Evolutionary conservation across 1,140 invertebrate species (phyloP).

Genomic region (Drosophila saltans): DNA sequence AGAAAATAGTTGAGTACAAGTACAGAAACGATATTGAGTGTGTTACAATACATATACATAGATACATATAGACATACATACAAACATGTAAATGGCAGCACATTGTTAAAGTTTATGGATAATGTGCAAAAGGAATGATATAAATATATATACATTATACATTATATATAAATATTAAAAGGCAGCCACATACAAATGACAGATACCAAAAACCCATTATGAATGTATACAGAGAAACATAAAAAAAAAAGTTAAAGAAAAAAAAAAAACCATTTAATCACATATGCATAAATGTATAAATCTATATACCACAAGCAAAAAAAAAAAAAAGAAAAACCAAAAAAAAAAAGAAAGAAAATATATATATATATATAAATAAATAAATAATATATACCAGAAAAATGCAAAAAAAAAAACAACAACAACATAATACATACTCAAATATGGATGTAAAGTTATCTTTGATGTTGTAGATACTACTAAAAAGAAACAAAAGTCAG

Average conservation of each 20-base stretch:
- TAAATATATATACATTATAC: conserved; percentile 32
- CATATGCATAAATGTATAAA: conserved; percentile 58
- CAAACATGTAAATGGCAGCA: conserved; percentile 46
- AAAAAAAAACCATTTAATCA: conserved; percentile 55
- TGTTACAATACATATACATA: conserved; percentile 42
- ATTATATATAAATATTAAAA: conserved; percentile 40
- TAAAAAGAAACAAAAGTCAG: conserved; percentile 8
- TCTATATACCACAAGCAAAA: conserved; percentile 37
- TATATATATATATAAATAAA: conserved; percentile 58
- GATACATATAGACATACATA: conserved; percentile 26
- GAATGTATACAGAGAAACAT: conserved; percentile 24
- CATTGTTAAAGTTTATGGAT: conserved; percentile 76
- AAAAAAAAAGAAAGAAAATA: conserved; percentile 56
- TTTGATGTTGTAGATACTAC: conserved; percentile 75
- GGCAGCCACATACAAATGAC: conserved; percentile 1
- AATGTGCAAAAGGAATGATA: conserved; percentile 60
- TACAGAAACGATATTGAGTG: conserved; percentile 33
- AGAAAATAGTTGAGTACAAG: conserved; percentile 48
- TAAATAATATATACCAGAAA: conserved; percentile 45
- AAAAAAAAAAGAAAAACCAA: conserved; percentile 36
- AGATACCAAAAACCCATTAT: conserved; percentile 39
- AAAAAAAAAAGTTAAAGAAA: conserved; percentile 41
- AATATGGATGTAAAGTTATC: conserved; percentile 71
- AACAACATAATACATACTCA: conserved; percentile 7
- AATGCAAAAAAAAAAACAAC: conserved; percentile 51